These are phyloP conservation scores for Tachystola acroxantha DNA, from an alignment of 2,888 invertebrate genomes.

Conservation along the genomic window DNA sequence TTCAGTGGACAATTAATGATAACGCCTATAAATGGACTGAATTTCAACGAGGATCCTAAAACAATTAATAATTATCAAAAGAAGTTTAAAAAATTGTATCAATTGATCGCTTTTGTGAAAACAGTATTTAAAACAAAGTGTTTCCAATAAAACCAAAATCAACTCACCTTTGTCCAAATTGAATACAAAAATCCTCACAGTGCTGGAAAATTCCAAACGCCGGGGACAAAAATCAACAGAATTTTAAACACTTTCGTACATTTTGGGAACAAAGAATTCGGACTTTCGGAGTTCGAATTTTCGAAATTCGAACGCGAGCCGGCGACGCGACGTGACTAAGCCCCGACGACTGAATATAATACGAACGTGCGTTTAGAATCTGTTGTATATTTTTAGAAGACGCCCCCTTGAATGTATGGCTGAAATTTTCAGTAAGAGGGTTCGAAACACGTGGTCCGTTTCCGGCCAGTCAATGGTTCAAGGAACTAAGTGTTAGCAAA, in stretches of 20 bases:
- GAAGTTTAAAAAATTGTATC: no score
- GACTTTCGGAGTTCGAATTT: conserved; percentile 29
- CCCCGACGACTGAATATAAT: conserved; percentile 21
- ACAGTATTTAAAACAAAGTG: conserved; percentile 1
- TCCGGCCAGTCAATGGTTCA: conserved; percentile 52
- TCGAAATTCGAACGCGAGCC: conserved; percentile 24
- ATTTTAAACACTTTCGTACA: conserved; percentile 21
- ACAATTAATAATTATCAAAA: no score
- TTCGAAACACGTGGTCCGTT: conserved; percentile 43
- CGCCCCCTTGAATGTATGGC: conserved; percentile 62
- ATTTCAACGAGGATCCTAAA: not conserved
- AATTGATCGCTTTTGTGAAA: not conserved
- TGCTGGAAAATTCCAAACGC: conserved; percentile 6
- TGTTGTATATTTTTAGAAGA: conserved; percentile 67
- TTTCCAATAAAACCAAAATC: not conserved
- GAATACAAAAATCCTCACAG: conserved; percentile 11
- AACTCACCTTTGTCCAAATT: conserved; percentile 5
- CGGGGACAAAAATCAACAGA: conserved; percentile 23
- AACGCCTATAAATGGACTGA: not conserved
- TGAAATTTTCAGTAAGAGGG: conserved; percentile 10
- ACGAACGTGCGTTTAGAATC: conserved; percentile 39
- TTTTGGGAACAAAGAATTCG: conserved; percentile 29
- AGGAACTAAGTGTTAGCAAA: conserved; percentile 25
- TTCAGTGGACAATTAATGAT: not conserved
- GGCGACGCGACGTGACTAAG: conserved; percentile 54